Base-by-base conservation (phyloP, 1,140 invertebrate genomes). In the Apocrypta bakeri region DNA sequence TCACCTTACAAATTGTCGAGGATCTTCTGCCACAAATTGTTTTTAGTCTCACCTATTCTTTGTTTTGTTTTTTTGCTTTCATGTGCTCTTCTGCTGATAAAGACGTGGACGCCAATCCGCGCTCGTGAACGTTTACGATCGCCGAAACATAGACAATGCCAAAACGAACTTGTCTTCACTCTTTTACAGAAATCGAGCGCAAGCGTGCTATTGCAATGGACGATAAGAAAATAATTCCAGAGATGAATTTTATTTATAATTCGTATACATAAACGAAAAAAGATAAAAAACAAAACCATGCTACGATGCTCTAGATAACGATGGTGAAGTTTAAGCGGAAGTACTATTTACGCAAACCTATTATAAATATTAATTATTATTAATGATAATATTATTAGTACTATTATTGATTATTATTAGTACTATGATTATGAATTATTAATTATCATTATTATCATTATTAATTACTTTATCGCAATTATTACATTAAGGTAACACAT, bases 181-280 rank as follows among this genome's bases (percentile, higher is more conserved):
- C 82, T 87, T 88, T 88, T 87, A 86, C 88, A 90, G 88, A 89
- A 88, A 89, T 87, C 85, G 85, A 89, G 86, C 81, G 88, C 86
- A 89, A 89, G 87, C 89, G 76, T 82, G 84, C 86, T 88, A 90
- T 89, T 85, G 86, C 85, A 81, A 73, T 78, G 33, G 85, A 89
- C 78, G 85, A 89, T 88, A 88, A 88, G 77, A 88, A 88, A 87
- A 87, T 85, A 87, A 87, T 88, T 87, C 82, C 84, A 83, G 85
- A 88, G 66, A 85, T 86, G 83, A 86, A 86, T 85, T 73, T 89
- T 84, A 89, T 91, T 88, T 90, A 87, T 87, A 89, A 87, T 85
- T 87, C 83, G 86, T 90, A 88, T 86, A 87, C 75, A 82, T 80
- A 73, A 80, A 80, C 74, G 24, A 77, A 72, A 82, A 79, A 83